Conservation (phyloP, 2,797 vertebrate genomes). For the Alcedo atthis region DNA sequence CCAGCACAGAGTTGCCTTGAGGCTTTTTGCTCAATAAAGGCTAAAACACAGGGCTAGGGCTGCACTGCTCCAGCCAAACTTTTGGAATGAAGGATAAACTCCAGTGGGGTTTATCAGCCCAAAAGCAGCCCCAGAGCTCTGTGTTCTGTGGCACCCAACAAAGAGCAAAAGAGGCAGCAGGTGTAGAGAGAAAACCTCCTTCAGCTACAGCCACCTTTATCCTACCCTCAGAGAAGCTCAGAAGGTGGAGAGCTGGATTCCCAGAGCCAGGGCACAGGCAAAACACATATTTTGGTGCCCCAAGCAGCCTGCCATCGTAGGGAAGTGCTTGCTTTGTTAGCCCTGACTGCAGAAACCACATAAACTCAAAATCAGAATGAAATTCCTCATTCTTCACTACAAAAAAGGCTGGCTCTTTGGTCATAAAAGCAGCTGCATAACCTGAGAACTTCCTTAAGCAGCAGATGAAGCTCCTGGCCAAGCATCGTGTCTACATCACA, state of each 20-base stretch:
- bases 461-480: background rate
- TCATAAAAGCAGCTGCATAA: background rate
- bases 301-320: background rate
- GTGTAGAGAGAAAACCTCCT: background rate
- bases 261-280: fast-evolving
- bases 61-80: background rate
- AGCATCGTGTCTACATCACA: background rate
- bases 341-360: background rate
- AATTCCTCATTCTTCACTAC: background rate
- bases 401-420: background rate
- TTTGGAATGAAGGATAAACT: background rate
- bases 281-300: background rate
- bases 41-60: background rate
- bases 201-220: background rate
- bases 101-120: background rate
- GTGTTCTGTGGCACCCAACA: background rate
- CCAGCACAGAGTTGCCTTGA: background rate
- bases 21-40: fast-evolving
- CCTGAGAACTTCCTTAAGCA: background rate
- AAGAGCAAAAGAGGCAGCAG: background rate
- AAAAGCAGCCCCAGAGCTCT: background rate
- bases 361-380: background rate
- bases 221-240: background rate
- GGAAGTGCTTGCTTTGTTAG: background rate
- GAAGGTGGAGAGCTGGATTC: background rate